Base-by-base conservation (phyloP, 2,113 vertebrate genomes). In the Chamaetylas fuelleborni region DNA sequence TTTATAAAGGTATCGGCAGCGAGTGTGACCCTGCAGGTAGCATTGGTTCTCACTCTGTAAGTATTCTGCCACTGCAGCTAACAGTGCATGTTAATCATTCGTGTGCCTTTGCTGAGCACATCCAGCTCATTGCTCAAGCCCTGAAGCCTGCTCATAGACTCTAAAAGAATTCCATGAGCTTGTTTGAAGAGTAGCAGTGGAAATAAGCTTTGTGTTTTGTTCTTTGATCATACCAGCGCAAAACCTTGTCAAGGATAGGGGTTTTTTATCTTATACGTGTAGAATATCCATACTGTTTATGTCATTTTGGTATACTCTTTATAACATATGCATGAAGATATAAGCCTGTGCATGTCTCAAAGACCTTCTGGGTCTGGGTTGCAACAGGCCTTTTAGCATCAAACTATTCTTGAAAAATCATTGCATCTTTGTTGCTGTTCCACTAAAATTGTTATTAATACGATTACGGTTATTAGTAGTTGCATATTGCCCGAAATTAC, bases 1-100 rank as follows among this genome's bases (percentile, higher is more conserved):
- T 92, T 97, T 92, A 43, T 64, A 43, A 93, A 98, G 98, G 95
- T 86, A 26, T 56, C 65, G 80, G 6, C 92, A 92, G 77, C 28
- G 82, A 91, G 40, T 99, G 99, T 95, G 97, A 99, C 86, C 94
- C 96, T 40, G 97, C 96, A 33, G 99, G 99, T 56, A 98, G 98
- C 15, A 0, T 86, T 14, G 93, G 97, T 86, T 98, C 97, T 86
- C 96, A 94, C 93, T 97, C 89, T 69, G 99, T 99, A 98, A 97
- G 98, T 97, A 79, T 79, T 91, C 43, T 58, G 24, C 34, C 23
- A 6, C 7, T 70, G 24, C 28, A 48, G 22, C 77, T 90, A 31
- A 69, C 40, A 47, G 14, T 86, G 29, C 2, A 0, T 85, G 43
- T 74, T 89, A 71, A 51, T 86, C 42, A 54, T 72, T 87, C 45